Evolutionary conservation across 2,888 invertebrate genomes (phyloP).

Genomic region (Auanema freiburgensis): DNA sequence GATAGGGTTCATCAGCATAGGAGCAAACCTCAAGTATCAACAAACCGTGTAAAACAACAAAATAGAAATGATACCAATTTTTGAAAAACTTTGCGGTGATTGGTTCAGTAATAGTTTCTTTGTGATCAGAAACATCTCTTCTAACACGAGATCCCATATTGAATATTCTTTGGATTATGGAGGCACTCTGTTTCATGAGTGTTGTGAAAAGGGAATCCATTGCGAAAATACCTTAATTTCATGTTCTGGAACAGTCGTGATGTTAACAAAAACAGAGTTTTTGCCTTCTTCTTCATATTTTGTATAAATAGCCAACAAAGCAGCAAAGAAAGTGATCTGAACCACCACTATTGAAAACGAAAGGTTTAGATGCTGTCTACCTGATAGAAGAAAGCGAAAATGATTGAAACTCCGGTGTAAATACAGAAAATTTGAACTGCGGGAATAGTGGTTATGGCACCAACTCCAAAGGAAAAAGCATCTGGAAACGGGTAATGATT

Average conservation of each 20-base stretch:
- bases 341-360: constrained; percentile 2
- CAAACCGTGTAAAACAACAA: neutral
- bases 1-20: constrained; percentile 62
- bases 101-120: constrained; percentile 44
- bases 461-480: constrained; percentile 63
- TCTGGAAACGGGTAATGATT: constrained; percentile 71
- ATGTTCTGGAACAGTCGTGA: constrained; percentile 32
- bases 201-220: constrained; percentile 15
- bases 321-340: constrained; percentile 63
- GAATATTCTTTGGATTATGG: constrained; percentile 31
- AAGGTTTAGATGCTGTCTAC: constrained; percentile 21
- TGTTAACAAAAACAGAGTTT: constrained; percentile 47
- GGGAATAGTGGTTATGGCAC: constrained; percentile 85
- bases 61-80: constrained; percentile 41
- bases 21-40: constrained; percentile 52
- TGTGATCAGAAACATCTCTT: constrained; percentile 24
- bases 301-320: constrained; percentile 53
- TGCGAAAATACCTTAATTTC: constrained; percentile 17
- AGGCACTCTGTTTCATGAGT: neutral
- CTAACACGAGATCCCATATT: constrained; percentile 41
- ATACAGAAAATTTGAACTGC: constrained; percentile 92
- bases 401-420: constrained; percentile 73
- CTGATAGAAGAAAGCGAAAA: constrained; percentile 62
- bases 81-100: constrained; percentile 53
- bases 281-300: constrained; percentile 53